Percentiles rank a stretch among this genome's conserved stretches.
Evolutionary conservation across 2,113 vertebrate species (phyloP).

Genomic region (Hyperoodon ampullatus): DNA sequence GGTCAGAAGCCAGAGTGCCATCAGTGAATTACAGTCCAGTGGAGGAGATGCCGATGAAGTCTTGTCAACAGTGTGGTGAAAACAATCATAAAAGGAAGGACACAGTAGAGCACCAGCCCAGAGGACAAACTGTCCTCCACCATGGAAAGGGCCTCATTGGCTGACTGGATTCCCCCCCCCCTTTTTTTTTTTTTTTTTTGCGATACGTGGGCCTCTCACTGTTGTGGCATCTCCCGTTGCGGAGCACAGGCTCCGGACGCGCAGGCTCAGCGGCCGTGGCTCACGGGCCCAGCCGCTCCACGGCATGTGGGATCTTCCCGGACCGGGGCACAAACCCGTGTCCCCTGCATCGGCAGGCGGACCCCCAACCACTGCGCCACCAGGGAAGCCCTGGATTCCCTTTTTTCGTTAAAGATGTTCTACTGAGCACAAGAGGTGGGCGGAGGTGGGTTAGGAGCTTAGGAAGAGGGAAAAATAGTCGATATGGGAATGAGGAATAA

Average conservation of each 20-base stretch:
- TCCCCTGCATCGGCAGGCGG: too few relatives aligned
- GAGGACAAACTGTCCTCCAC: neutral
- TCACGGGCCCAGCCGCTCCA: too few relatives aligned
- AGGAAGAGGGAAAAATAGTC: neutral
- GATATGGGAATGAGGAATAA: neutral
- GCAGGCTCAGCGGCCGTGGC: too few relatives aligned
- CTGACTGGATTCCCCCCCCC: neutral
- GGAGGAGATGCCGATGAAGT: fast-evolving
- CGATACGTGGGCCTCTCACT: too few relatives aligned
- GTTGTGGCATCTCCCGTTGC: too few relatives aligned
- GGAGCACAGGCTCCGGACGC: too few relatives aligned
- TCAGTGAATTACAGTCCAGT: neutral
- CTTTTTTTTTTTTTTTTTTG: too few relatives aligned
- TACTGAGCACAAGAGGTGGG: neutral
- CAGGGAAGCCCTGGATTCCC: too few relatives aligned
- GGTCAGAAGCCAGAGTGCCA: neutral
- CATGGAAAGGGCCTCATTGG: neutral
- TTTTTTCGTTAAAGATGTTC: neutral
- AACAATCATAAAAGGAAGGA: neutral
- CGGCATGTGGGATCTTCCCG: too few relatives aligned
- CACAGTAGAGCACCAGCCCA: too few relatives aligned
- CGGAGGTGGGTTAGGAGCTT: neutral
- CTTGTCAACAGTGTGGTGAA: neutral
- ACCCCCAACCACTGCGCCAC: too few relatives aligned
- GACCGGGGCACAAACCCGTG: too few relatives aligned